Evolutionary conservation across 2,888 invertebrate genomes (phyloP), one percentile per base, ranked within the genome.

Genomic region (Caenorhabditis sinica): DNA sequence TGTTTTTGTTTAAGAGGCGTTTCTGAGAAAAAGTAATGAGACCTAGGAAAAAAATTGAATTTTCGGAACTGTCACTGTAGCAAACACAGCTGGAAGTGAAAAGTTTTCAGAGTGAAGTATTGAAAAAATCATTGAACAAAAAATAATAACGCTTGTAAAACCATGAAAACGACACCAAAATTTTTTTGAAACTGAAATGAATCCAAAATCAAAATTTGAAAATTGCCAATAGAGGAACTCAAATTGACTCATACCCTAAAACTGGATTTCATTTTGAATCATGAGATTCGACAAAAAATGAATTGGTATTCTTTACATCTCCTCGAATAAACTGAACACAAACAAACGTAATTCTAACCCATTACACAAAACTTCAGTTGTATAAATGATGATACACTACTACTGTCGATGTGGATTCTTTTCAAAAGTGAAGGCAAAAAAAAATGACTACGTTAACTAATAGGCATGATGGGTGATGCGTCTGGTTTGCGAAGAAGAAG

Each of bases 361-460:
- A 56, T 43, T 43, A 66, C 66, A 66, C 66, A 51, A 28, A 66
- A 51, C 28, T 28, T 23, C 13, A 43, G 36, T 63, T 15, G 51
- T 33, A 33, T 66, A 33, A 66, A 68, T 68, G 68, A 68, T 68
- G 68, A 68, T 68, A 68, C 68, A 68, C 68, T 66, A 25, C n/a
- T n/a, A n/a, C n/a, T n/a, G n/a, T n/a, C n/a, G n/a, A n/a, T 11
- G 11, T 6, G 23, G 40, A 36, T n/a, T 11, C 13, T n/a, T 49
- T 49, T 66, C 28, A 49, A 20, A 49, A 49, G 49, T 49, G 20
- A 33, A 61, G 36, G 28, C 25, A 5, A n/a, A 28, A 45, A 66
- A 51, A 66, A 51, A 66, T 25, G 33, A 53, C 51, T 23, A 33
- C 68, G 53, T 66, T 66, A 36, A 68, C 68, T 68, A 68, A 68